Evolutionary conservation across 2,888 invertebrate genomes (phyloP), one percentile per base, ranked within the genome.

Genomic region (Ellobium chinense): DNA sequence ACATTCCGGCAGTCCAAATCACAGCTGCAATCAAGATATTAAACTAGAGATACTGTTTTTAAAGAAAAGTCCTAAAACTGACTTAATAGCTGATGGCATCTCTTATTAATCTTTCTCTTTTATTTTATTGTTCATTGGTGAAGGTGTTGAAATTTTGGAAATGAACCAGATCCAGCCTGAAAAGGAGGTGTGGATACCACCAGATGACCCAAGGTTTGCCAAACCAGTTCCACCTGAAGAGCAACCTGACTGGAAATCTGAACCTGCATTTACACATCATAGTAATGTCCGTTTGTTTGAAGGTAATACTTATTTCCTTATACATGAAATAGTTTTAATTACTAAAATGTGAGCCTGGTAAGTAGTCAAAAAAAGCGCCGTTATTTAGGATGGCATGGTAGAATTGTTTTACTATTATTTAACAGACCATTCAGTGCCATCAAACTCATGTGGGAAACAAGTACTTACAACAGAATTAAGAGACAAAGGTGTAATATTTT

Each of bases 271-370:
- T 46, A 29, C 60, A 9, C 66, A 68, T 31, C 29, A 58, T 29
- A 56, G 65, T 27, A 63, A 66, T 36, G 66, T 80, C n/a, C 74
- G 75, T 27, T 34, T 80, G 24, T 80, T 68, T 68, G 80, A 80
- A 74, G 80, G 80, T 80, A 37, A 46, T 56, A 36, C n/a, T n/a
- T n/a, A n/a, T n/a, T n/a, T n/a, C n/a, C n/a, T n/a, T n/a, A n/a
- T n/a, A n/a, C 21, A 29, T 31, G 29, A 31, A 18, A 9, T 31
- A n/a, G n/a, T 66, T 14, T 31, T 31, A 9, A 31, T 34, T 62
- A 24, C 54, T 14, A 54, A 14, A 54, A 54, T 54, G 54, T 54
- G 12, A 9, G 12, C 54, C 18, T 54, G 54, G 9, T 54, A 54
- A 18, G 21, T 21, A 24, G 62, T 24, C 24, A 21, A 24, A 12